Base-by-base conservation (phyloP, 2,797 vertebrate species). In the Darevskia mixta region DNA sequence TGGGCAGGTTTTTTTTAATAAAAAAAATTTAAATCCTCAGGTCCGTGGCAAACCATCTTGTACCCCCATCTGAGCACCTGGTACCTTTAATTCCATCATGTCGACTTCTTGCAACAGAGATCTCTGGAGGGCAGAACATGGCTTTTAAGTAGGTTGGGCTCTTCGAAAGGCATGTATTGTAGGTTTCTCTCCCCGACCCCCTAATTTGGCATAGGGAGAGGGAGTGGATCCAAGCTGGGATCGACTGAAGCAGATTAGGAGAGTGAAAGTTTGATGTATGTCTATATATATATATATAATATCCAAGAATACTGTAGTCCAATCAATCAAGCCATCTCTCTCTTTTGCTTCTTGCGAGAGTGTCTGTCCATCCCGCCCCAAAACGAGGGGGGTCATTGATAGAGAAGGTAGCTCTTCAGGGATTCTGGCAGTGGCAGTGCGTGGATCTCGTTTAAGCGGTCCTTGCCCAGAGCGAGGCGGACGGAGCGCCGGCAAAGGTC, bases 391-490 rank as follows among this genome's bases (percentile, higher is more conserved):
- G 20, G 86, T 99, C 98, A 99, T 96, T 99, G 99, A 97, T 99
- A 99, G 88, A 99, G 98, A 96, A 99, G 98, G 96, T 99, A 99
- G 96, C 98, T 98, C 97, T 99, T 99, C 95, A 99, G 98, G 86
- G 99, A 98, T 43, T 98, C 98, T 0, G 99, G 99, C 95, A 99
- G 96, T 13, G 99, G 99, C 93, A 99, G 98, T 0, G 96, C 90
- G 35, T 98, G 98, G 95, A 99, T 99, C 96, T 99, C 98, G 15
- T 95, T 95, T 93, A 99, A 97, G 17, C 99, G 98, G 55, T 98
- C 98, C 96, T 98, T 98, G 95, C 99, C 99, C 95, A 99, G 95
- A 2, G 99, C 98, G 66, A 98, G 97, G 92, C 99, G 96, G 92
- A 99, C 98, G 0, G 99, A 98, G 82, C 99, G 98, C 73, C 99